These are phyloP conservation scores for Anser brachyrhynchus DNA, from an alignment of 2,113 vertebrate species.

Conservation along the genomic window DNA sequence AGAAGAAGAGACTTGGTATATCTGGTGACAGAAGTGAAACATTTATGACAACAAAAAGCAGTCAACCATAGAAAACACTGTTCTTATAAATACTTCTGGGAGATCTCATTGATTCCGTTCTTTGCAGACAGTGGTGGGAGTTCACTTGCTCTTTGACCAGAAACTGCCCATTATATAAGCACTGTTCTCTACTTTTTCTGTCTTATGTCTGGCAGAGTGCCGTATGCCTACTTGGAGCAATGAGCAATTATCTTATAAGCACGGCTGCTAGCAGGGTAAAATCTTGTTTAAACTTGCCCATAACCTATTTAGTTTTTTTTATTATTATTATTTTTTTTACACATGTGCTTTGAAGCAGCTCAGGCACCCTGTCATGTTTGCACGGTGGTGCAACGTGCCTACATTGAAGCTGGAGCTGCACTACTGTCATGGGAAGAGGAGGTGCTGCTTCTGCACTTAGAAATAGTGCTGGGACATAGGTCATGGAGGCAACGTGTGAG, in stretches of 20 bases:
- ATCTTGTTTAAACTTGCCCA: background rate
- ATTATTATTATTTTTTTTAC: background rate
- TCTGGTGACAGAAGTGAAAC: conserved; percentile 32
- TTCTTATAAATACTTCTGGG: background rate
- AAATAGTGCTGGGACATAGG: background rate
- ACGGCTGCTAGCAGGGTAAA: background rate
- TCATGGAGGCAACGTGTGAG: background rate
- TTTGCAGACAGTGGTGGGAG: background rate
- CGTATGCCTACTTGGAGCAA: background rate
- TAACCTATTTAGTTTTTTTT: background rate
- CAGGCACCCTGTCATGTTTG: background rate
- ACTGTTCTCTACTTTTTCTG: background rate
- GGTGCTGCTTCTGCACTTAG: background rate
- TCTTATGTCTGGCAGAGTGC: background rate
- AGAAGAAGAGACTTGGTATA: conserved; percentile 10
- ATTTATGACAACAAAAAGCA: background rate
- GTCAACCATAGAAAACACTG: background rate
- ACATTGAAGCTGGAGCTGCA: background rate
- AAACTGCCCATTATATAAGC: background rate
- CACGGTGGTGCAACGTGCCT: background rate
- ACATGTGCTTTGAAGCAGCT: background rate
- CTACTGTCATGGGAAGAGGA: background rate
- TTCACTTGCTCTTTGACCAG: background rate
- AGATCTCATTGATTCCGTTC: background rate
- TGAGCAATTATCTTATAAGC: background rate